Conservation (phyloP, 1,140 invertebrate genomes). For the Drosophila bocki region DNA sequence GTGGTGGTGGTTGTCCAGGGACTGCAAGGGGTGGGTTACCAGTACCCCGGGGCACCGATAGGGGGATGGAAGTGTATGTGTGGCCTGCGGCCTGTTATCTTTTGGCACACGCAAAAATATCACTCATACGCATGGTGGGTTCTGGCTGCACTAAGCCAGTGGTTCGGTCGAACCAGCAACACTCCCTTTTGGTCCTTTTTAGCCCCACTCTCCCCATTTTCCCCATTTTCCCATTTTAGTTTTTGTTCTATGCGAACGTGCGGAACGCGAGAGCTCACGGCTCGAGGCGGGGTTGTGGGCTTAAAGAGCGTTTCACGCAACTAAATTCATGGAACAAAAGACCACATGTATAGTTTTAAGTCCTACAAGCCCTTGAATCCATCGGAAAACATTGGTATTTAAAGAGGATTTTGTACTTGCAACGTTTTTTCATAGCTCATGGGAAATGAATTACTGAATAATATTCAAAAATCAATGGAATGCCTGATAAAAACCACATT, state of each 20-base stretch:
- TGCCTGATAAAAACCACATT: too few species aligned
- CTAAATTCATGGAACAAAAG: neutral
- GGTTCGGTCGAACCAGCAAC: neutral
- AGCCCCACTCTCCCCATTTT: neutral
- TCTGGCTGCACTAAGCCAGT: slow-evolving; percentile 11
- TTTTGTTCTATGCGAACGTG: neutral
- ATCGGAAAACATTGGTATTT: too few species aligned
- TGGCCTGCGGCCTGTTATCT: slow-evolving; percentile 35
- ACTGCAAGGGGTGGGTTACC: neutral
- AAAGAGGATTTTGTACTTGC: too few species aligned
- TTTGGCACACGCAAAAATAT: slow-evolving; percentile 44
- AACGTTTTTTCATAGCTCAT: too few species aligned
- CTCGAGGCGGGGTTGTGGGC: neutral
- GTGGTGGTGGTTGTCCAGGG: neutral
- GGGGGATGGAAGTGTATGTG: neutral
- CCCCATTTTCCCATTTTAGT: too few species aligned
- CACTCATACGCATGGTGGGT: slow-evolving; percentile 36
- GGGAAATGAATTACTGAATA: neutral
- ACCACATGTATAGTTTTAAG: neutral
- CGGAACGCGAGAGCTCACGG: neutral
- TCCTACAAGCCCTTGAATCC: neutral
- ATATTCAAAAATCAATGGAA: too few species aligned
- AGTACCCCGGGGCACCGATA: neutral
- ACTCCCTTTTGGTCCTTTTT: neutral
- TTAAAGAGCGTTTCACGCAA: slow-evolving; percentile 2